Evolutionary conservation across 2,113 vertebrate genomes (phyloP), one percentile per base, ranked within the genome.

Genomic region (Canis aureus): DNA sequence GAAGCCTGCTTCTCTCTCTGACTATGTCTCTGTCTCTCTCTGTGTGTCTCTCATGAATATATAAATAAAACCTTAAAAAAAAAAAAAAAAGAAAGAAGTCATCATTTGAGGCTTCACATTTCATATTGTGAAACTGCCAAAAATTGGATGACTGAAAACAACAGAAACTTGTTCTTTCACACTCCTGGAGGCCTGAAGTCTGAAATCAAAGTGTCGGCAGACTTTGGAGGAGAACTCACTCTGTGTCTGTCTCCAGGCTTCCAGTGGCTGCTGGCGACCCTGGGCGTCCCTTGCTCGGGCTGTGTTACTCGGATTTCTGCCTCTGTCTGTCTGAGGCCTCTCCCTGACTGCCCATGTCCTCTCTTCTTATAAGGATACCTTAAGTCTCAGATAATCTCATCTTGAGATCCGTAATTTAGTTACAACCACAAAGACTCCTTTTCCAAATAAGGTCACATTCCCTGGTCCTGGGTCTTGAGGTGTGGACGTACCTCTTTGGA

Each of bases 221-320:
- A 25, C 23, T 19, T 51, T 1, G 64, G 11, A 86, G 71, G 84
- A 23, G 53, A 8, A 12, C 10, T 5, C 0, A 0, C 25, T 32
- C 32, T 0, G 1, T 0, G 12, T 38, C 3, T 8, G 16, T 16
- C 16, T 35, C 29, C 22, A 5, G 8, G 5, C 38, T 29, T 22
- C 89, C 3, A 71, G 62, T 0, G 20, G 64, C 49, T 35, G 3
- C 66, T 0, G 2, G 5, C 3, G 10, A 1, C 57, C 81, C 53
- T 17, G 6, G 29, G 25, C 2, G 20, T 4, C 22, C 32, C n/a
- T 53, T 10, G 23, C 5, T 1, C 2, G 10, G 59, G 53, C 6
- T 1, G n/a, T 2, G 0, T 57, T 35, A 1, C 25, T 62, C 17
- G 6, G 8, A n/a, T 27, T 17, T 73, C 35, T 35, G 64, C 66